phyloP scores from a whole-genome alignment of 2,797 vertebrate species.

The Gymnoscopelus braueri region DNA sequence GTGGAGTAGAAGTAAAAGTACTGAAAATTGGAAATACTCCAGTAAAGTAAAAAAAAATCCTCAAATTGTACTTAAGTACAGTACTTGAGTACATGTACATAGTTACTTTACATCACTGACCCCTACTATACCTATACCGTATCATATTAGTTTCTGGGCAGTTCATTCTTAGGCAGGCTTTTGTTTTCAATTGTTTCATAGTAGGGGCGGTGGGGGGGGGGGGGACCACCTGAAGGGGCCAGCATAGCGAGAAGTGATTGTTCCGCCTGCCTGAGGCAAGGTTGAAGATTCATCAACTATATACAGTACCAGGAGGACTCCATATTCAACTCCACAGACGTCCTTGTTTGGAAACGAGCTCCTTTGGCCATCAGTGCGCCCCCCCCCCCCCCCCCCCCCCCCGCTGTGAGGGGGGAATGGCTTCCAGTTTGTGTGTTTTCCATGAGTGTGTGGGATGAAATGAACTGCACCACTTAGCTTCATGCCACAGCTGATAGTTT shows the following conservation, averaged over 20 bases:
- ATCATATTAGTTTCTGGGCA: no score
- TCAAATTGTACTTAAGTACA: no score
- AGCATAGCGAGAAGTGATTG: slow-evolving; percentile 11
- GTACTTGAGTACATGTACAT: no score
- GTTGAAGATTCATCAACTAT: slow-evolving; percentile 19
- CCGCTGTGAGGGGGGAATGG: background rate
- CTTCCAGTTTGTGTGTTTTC: slow-evolving; percentile 29
- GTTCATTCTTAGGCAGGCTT: background rate
- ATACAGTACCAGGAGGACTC: background rate
- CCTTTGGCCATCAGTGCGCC: slow-evolving; percentile 24
- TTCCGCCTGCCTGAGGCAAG: slow-evolving; percentile 41
- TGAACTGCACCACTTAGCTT: slow-evolving; percentile 15
- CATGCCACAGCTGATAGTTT: slow-evolving; percentile 29
- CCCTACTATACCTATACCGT: no score
- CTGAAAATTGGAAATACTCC: no score
- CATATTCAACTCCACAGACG: slow-evolving; percentile 7
- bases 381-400: no score
- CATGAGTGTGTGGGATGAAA: slow-evolving; percentile 13
- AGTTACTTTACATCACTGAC: no score
- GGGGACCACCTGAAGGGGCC: background rate
- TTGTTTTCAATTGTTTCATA: slow-evolving; percentile 56
- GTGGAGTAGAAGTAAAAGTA: no score
- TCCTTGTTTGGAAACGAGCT: slow-evolving; percentile 11
- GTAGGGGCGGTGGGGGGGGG: slow-evolving; percentile 24
- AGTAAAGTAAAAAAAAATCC: no score